Evolutionary conservation across 2,888 invertebrate species (phyloP).

Genomic region (Noctua fimbriata): DNA sequence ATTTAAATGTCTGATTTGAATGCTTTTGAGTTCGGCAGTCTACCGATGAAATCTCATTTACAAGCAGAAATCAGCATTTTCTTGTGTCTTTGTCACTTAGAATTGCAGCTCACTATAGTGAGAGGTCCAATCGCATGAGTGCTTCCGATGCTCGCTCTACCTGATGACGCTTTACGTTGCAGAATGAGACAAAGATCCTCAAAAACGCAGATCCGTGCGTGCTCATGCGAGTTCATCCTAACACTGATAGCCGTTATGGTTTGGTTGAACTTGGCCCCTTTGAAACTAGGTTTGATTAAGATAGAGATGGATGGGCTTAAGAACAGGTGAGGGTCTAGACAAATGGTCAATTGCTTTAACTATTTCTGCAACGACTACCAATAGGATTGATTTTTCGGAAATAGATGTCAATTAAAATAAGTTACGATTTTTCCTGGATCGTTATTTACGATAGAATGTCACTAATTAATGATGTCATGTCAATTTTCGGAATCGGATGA

Average conservation of each 20-base stretch:
- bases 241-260: not conserved
- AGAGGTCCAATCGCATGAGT: not conserved
- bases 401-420: not conserved
- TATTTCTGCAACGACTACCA: not conserved
- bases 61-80: not conserved
- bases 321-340: not conserved
- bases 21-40: slow-evolving; percentile 9
- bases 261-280: slow-evolving; percentile 19
- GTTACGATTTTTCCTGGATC: not conserved
- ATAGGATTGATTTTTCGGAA: not conserved
- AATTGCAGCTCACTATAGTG: too few species aligned
- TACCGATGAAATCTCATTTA: not conserved
- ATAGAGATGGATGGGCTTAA: slow-evolving; percentile 7
- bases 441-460: not conserved
- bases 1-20: slow-evolving; percentile 28
- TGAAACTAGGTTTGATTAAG: not conserved
- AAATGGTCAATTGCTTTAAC: not conserved
- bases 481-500: too few species aligned
- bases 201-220: not conserved
- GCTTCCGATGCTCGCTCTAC: not conserved
- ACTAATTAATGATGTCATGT: not conserved
- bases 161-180: not conserved
- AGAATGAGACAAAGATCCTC: not conserved
- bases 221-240: not conserved
- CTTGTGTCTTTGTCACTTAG: not conserved